Evolutionary conservation across 2,113 vertebrate genomes (phyloP), one percentile per base, ranked within the genome.

Genomic region (Monarcha castaneiventris): DNA sequence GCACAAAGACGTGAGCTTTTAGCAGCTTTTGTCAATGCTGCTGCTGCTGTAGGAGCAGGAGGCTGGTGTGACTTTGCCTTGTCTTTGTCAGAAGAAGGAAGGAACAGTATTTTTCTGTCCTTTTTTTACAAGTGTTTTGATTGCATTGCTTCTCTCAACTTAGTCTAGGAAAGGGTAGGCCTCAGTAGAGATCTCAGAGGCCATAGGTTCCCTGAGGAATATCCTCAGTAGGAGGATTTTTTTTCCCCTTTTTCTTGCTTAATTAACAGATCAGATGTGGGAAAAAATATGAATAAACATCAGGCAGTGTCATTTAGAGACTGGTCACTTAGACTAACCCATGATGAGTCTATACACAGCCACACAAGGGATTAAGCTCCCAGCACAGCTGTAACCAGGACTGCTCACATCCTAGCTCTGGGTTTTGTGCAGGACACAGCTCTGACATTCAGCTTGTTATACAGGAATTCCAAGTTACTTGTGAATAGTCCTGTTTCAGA

Each of bases 271-370:
- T 94, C 61, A 78, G 72, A 86, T 37, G 39, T 22, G 46, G 63
- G 62, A 63, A 77, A 87, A 88, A 76, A 44, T 59, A 90, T 93
- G 83, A 96, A 96, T 84, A 96, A 96, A 86, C 76, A 93, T 86
- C 75, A 91, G 87, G 72, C 56, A 75, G 80, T 33, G 72, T 59
- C 76, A 74, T 22, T 93, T 81, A 67, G 63, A 93, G 79, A 55
- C 55, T 55, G 92, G 92, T 92, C 93, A 92, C 52, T 91, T 29
- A 32, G 62, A 52, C 44, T 73, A 75, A 82, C 59, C 44, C 3
- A 0, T 74, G 82, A 39, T 83, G 90, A 93, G 87, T 67, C 67
- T 26, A 30, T 25, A 29, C 18, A 16, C 4, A 11, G 20, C 33
- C 64, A 64, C 89, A 48, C 35, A 37, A n/a, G 83, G 76, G 77